A percentile compares a stretch with the other conserved stretches of the same genome.
Evolutionary conservation across 2,113 vertebrate species (phyloP).

Genomic region (Petaurus breviceps): DNA sequence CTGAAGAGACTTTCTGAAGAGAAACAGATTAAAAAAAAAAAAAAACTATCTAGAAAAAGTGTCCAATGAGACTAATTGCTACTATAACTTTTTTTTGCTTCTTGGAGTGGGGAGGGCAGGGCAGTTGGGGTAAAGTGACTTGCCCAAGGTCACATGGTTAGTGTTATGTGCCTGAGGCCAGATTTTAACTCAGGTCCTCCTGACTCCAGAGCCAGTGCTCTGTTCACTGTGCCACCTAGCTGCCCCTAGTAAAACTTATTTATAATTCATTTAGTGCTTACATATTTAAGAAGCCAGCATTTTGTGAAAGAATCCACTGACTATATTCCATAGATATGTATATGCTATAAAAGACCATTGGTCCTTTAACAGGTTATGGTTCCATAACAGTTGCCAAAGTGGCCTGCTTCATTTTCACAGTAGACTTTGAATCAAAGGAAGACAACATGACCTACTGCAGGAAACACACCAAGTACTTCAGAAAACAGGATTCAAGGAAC

Average conservation of each 20-base stretch:
- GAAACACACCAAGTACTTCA: conserved; percentile 1
- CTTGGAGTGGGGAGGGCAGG: too few species aligned
- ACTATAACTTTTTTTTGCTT: background rate
- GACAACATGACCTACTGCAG: background rate
- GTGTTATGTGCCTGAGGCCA: too few species aligned
- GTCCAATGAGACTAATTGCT: background rate
- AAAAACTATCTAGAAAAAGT: background rate
- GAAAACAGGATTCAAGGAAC: background rate
- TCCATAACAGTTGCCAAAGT: background rate
- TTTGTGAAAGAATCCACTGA: background rate
- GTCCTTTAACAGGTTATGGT: background rate
- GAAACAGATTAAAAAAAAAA: conserved; percentile 12
- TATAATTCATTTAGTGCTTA: background rate
- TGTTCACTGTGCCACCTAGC: too few species aligned
- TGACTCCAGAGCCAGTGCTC: too few species aligned
- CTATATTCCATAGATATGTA: background rate
- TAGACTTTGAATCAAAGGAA: background rate
- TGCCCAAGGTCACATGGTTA: too few species aligned
- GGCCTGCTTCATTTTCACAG: background rate
- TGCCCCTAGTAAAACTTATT: too few species aligned
- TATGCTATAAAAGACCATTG: background rate
- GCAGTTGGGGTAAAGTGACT: too few species aligned
- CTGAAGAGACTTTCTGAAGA: background rate
- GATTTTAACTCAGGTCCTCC: too few species aligned
- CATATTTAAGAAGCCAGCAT: background rate